Evolutionary conservation across 1,140 invertebrate genomes (phyloP), one percentile per base, ranked within the genome.

Genomic region (Drosophila funebris): DNA sequence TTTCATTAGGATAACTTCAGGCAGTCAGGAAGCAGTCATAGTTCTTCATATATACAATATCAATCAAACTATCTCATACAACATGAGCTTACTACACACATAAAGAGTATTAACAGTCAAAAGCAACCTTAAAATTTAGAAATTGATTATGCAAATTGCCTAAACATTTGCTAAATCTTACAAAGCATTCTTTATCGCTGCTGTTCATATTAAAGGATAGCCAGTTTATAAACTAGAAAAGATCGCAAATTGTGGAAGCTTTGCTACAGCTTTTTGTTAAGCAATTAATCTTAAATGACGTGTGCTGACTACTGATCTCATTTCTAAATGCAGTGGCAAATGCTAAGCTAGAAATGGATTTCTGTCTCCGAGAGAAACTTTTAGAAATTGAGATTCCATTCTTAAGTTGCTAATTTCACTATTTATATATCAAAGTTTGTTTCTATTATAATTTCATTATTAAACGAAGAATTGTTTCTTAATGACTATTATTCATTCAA

Each of bases 71-170:
- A n/a, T n/a, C n/a, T n/a, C n/a, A n/a, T n/a, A n/a, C n/a, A n/a
- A n/a, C n/a, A n/a, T n/a, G n/a, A n/a, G n/a, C n/a, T n/a, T n/a
- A n/a, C n/a, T n/a, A n/a, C n/a, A n/a, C n/a, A n/a, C n/a, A n/a
- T n/a, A n/a, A n/a, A n/a, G n/a, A 29, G 27, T 9, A 33, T 11
- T 16, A 16, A 14, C 22, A 14, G 13, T 16, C 7, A 1, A 68
- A 61, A 50, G 46, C 39, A 37, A 54, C 53, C 41, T 61, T 24
- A 24, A 18, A 72, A 39, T 20, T 67, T 22, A 66, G 39, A 78
- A 82, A 74, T 70, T 48, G 44, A 74, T 81, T 81, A 81, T 83
- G 74, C 74, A 70, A 82, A 80, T 80, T 39, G 9, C 16, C 29
- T 48, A 14, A 43, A 22, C 24, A 29, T 46, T 46, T 56, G 33